phyloP scores from a whole-genome alignment of 1,140 invertebrate genomes.

The Reticulitermes speratus region DNA sequence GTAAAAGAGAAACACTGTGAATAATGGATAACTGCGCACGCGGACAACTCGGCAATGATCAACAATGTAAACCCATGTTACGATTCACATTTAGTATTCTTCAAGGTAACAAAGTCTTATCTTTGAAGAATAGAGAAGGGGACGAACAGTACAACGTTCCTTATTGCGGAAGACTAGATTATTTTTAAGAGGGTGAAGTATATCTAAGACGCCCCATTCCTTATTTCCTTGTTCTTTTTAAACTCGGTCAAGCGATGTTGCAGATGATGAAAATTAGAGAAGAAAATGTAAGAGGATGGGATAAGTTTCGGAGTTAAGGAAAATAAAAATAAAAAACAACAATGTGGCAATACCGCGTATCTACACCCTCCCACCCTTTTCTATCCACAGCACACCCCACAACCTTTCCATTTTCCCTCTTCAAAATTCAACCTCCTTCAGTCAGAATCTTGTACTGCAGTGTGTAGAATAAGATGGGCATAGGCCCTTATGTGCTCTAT shows the following conservation, averaged over 20 bases:
- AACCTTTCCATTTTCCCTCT: not conserved
- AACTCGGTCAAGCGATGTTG: not conserved
- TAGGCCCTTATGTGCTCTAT: not conserved
- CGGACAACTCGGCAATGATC: not conserved
- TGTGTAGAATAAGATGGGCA: not conserved
- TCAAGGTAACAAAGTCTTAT: not conserved
- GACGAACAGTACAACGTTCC: not conserved
- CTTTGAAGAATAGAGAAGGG: not conserved
- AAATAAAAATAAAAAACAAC: constrained; percentile 16
- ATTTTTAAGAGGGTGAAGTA: not conserved
- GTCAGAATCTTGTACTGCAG: not conserved
- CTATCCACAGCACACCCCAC: not conserved
- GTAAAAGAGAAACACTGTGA: not conserved
- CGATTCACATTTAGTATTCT: not conserved
- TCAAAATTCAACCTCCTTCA: not conserved
- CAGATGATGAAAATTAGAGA: constrained; percentile 16
- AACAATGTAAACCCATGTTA: not conserved
- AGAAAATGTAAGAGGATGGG: not conserved
- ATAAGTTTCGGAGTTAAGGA: not conserved
- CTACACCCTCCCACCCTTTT: not conserved
- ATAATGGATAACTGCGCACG: not conserved
- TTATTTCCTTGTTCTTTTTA: not conserved
- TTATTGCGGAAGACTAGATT: not conserved
- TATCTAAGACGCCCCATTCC: not conserved
- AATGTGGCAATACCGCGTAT: not conserved